phyloP scores from a whole-genome alignment of 2,797 vertebrate genomes.

The Myioborus miniatus region DNA sequence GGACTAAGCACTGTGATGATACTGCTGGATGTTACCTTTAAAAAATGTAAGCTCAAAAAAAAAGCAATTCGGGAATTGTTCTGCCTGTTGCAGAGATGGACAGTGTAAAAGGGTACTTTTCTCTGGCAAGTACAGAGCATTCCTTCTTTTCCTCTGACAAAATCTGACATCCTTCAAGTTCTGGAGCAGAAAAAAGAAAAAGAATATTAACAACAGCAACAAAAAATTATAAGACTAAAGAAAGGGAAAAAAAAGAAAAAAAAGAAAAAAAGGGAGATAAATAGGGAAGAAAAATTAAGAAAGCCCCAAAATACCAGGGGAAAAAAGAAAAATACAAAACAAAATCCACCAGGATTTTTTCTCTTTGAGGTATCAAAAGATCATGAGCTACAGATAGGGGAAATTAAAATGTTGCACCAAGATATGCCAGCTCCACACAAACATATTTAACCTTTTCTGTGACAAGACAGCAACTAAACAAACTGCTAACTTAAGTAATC shows the following conservation, averaged over 20 bases:
- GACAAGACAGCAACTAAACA: neutral
- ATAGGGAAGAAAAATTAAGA: neutral
- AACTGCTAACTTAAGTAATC: neutral
- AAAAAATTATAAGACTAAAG: neutral
- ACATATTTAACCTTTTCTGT: neutral
- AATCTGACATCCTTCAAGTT: neutral
- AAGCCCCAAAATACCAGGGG: fast-evolving
- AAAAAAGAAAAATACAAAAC: neutral
- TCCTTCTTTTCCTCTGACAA: neutral
- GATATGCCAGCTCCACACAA: neutral
- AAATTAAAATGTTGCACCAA: neutral
- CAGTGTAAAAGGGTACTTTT: neutral
- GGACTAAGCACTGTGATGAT: neutral
- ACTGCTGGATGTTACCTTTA: neutral
- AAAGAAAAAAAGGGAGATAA: neutral
- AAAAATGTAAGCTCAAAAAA: neutral
- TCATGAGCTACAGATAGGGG: neutral
- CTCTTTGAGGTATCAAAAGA: neutral
- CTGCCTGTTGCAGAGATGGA: neutral
- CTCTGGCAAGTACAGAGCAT: neutral
- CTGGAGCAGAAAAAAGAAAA: neutral
- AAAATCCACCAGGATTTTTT: neutral
- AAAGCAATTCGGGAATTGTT: neutral
- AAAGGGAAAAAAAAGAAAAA: neutral
- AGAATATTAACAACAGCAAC: fast-evolving